These are phyloP conservation scores for Neomonachus schauinslandi DNA, from an alignment of 2,113 vertebrate genomes.

Conservation along the genomic window DNA sequence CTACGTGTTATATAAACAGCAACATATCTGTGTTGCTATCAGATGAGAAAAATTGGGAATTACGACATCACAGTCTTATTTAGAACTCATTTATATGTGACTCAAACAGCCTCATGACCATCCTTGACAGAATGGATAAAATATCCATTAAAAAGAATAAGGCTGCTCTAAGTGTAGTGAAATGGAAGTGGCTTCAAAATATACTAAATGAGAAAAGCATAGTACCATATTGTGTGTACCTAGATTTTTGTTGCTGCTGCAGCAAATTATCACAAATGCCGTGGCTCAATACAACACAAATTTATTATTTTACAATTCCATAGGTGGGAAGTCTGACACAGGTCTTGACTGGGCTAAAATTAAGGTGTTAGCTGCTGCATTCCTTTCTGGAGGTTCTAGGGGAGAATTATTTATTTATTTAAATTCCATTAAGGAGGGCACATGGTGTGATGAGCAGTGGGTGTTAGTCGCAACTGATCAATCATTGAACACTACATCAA, in stretches of 20 bases:
- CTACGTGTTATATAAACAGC: fast-evolving
- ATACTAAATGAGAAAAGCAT: background rate
- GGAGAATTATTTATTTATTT: too few relatives aligned
- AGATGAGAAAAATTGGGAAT: background rate
- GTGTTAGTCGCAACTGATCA: too few relatives aligned
- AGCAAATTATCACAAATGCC: background rate
- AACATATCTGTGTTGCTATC: background rate
- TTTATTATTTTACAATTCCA: background rate
- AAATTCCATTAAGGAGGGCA: too few relatives aligned
- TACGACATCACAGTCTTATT: background rate
- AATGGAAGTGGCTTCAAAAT: background rate
- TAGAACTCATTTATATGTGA: background rate
- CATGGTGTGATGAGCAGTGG: too few relatives aligned
- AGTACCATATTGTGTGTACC: fast-evolving
- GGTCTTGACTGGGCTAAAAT: background rate
- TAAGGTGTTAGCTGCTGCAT: background rate
- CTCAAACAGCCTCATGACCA: background rate
- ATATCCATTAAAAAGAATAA: background rate
- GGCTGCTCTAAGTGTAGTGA: background rate
- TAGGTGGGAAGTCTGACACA: too few relatives aligned
- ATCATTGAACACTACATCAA: too few relatives aligned
- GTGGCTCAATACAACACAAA: background rate
- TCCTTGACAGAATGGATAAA: background rate
- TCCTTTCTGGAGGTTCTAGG: background rate
- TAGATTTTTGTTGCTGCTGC: background rate